phyloP scores from a whole-genome alignment of 2,113 vertebrate species.

The Pelusios castaneus region DNA sequence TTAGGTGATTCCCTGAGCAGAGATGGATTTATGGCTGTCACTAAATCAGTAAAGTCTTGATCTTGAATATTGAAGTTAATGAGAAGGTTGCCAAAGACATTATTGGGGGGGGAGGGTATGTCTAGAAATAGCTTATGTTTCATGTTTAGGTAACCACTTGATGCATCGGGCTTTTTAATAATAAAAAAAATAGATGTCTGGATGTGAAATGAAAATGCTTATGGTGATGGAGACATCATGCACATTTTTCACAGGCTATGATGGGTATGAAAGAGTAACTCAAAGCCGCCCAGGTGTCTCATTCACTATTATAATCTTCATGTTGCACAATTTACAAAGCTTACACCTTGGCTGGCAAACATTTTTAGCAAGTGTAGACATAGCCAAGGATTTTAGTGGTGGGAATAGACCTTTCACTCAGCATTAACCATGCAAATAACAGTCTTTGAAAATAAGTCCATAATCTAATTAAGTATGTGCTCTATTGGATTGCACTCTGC shows the following conservation, averaged over 20 bases:
- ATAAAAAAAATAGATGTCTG: neutral
- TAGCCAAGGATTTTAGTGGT: neutral
- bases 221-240: neutral
- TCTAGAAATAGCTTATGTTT: neutral
- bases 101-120: neutral
- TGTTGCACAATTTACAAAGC: neutral
- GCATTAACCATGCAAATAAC: neutral
- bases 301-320: neutral
- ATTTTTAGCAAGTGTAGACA: too few species aligned
- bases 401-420: neutral
- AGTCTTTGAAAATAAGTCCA: rapidly evolving
- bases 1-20: neutral
- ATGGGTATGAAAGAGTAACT: neutral
- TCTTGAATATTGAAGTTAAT: neutral
- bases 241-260: neutral
- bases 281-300: neutral
- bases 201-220: neutral
- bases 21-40: neutral
- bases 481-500: rapidly evolving
- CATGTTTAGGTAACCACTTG: neutral
- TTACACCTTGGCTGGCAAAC: neutral
- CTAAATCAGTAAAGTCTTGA: neutral
- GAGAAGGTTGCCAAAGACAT: neutral
- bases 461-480: neutral
- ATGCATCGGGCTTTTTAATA: neutral